Evolutionary conservation across 2,797 vertebrate species (phyloP).

Genomic region (Macropus fuliginosus): DNA sequence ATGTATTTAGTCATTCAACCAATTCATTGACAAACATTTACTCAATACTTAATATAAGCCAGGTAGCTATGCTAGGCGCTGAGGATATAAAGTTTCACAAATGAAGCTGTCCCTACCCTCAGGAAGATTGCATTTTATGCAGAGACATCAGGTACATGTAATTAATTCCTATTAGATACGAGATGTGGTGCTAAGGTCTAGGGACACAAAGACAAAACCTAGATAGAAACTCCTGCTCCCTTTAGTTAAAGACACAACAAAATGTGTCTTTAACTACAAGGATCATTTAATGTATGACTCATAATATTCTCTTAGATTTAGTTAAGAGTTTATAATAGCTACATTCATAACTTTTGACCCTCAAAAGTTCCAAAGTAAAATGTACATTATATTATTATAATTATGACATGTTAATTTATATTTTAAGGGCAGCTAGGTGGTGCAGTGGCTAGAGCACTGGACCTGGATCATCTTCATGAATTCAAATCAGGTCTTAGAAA

Average conservation of each 20-base stretch:
- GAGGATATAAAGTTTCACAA: neutral
- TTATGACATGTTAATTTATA: neutral
- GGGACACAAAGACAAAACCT: neutral
- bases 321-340: neutral
- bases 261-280: neutral
- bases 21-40: neutral
- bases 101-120: neutral
- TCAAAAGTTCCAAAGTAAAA: neutral
- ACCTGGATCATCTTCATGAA: neutral
- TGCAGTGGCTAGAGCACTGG: neutral
- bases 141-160: neutral
- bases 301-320: neutral
- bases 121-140: neutral
- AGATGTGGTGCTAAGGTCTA: neutral
- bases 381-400: neutral
- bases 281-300: neutral
- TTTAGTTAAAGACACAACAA: neutral
- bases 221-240: neutral
- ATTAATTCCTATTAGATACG: neutral
- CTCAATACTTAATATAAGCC: neutral
- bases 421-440: neutral
- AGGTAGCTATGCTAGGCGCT: neutral
- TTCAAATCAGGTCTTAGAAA: neutral
- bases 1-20: neutral
- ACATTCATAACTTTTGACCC: neutral